phyloP scores from a whole-genome alignment of 2,888 invertebrate genomes.

The Calliopum simillimum region DNA sequence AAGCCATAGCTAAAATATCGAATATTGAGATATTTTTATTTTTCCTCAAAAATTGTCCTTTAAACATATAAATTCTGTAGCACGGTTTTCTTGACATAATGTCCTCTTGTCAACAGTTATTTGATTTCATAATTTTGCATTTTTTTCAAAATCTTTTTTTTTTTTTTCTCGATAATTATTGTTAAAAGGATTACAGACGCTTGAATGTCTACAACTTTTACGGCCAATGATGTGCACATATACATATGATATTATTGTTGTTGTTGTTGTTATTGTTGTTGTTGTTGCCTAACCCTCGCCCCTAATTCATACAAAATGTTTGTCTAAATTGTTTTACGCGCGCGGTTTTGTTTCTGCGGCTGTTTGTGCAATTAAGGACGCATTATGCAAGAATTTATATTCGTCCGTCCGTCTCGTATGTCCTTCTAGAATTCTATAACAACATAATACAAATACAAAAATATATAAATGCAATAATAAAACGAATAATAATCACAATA shows the following conservation, averaged over 20 bases:
- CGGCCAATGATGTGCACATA: constrained; percentile 16
- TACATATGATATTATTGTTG: no score
- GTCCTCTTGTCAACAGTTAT: no score
- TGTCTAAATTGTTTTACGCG: constrained; percentile 35
- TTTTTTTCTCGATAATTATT: constrained; percentile 18
- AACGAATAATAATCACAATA: constrained; percentile 17
- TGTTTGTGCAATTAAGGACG: constrained; percentile 62
- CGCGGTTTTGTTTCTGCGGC: constrained; percentile 49
- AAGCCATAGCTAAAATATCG: no score
- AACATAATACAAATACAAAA: constrained; percentile 26
- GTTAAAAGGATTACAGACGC: constrained; percentile 33
- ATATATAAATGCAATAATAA: constrained; percentile 4
- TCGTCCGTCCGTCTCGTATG: no score
- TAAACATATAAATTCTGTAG: no score
- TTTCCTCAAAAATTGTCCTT: no score
- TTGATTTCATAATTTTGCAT: neutral
- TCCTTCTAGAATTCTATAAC: constrained; percentile 19
- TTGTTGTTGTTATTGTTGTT: no score
- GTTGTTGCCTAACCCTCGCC: constrained; percentile 21
- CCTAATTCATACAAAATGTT: constrained; percentile 27
- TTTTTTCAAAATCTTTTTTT: constrained; percentile 16
- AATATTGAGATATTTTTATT: no score
- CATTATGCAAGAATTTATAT: constrained; percentile 51
- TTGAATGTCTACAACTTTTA: constrained; percentile 15
- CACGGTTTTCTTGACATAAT: neutral